Evolutionary conservation across 1,140 invertebrate species (phyloP).

Genomic region (Drosophila miranda): DNA sequence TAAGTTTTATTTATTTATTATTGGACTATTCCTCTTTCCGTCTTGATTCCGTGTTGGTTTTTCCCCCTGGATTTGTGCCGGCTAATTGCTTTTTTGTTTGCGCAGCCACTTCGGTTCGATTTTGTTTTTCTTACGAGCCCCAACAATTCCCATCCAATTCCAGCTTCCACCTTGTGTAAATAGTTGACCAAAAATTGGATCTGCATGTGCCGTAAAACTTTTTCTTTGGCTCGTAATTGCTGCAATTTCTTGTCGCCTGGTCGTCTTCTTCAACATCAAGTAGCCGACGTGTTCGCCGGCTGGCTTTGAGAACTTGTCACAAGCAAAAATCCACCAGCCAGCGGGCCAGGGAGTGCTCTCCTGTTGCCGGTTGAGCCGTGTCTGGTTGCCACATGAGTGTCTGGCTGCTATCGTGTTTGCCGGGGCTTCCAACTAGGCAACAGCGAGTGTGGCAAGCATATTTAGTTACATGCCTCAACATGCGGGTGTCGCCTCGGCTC

Average conservation of each 20-base stretch:
- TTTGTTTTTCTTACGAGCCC: no score
- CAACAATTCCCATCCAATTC: no score
- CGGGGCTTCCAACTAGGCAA: conserved; percentile 37
- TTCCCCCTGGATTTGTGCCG: conserved; percentile 35
- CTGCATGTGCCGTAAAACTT: not conserved
- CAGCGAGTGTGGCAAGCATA: conserved; percentile 27
- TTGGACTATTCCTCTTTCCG: conserved; percentile 27
- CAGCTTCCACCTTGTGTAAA: no score
- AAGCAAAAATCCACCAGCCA: conserved; percentile 12
- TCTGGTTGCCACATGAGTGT: conserved; percentile 41
- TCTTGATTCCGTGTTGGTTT: conserved; percentile 15
- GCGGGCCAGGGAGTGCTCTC: conserved; percentile 1
- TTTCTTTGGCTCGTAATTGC: conserved; percentile 28
- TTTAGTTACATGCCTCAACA: conserved; percentile 46
- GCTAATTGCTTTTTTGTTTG: conserved; percentile 71
- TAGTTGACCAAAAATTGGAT: no score
- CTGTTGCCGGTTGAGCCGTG: conserved; percentile 20
- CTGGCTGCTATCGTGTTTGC: conserved; percentile 59
- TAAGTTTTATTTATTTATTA: conserved; percentile 80
- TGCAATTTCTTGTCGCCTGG: conserved; percentile 22
- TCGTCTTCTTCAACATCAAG: conserved; percentile 44
- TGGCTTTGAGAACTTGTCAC: conserved; percentile 19
- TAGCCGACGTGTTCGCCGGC: conserved; percentile 53
- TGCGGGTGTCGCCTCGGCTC: conserved; percentile 24
- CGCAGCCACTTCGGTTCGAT: conserved; percentile 1